Base-by-base conservation (phyloP, 2,797 vertebrate genomes). In the Glyptemys insculpta region DNA sequence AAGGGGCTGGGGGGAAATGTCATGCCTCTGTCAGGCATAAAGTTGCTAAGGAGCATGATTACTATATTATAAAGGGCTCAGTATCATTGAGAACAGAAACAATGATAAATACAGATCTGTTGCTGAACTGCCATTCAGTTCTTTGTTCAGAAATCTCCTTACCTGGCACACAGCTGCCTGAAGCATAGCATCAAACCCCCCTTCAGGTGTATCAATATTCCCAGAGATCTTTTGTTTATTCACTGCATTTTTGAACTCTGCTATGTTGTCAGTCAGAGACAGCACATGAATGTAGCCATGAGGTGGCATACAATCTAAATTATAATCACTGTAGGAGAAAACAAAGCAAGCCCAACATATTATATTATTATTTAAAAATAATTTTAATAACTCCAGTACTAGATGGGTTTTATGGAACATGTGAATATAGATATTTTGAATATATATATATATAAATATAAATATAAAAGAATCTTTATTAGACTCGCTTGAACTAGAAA, bases 161-260 rank as follows among this genome's bases (percentile, higher is more conserved):
- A 99, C 99, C 99, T 99, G 99, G 96, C 99, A 99, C 85, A 99
- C 99, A 5, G 99, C 98, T 91, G 99, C 99, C 97, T 99, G 99
- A 89, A 99, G 98, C 99, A 99, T 99, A 0, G 99, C 99, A 81
- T 99, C 99, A 21, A 99, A 99, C 12, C 99, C 99, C 72, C 99
- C 99, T 97, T 99, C 99, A 2, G 99, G 99, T 19, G 99, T 99
- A 96, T 99, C 99, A 98, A 99, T 99, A 98, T 99, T 99, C 12
- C 99, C 99, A 12, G 99, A 99, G 96, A 99, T 99, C 94, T 98
- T 99, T 97, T 99, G 99, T 79, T 98, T 99, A 97, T 99, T 99
- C 93, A 99, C 99, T 53, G 99, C 98, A 37, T 98, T 98, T 18
- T 98, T 99, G 98, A 99, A 99, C 97, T 99, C 99, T 4, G 99